These are phyloP conservation scores for Phasia obesa DNA, from an alignment of 2,888 invertebrate genomes.

Conservation along the genomic window DNA sequence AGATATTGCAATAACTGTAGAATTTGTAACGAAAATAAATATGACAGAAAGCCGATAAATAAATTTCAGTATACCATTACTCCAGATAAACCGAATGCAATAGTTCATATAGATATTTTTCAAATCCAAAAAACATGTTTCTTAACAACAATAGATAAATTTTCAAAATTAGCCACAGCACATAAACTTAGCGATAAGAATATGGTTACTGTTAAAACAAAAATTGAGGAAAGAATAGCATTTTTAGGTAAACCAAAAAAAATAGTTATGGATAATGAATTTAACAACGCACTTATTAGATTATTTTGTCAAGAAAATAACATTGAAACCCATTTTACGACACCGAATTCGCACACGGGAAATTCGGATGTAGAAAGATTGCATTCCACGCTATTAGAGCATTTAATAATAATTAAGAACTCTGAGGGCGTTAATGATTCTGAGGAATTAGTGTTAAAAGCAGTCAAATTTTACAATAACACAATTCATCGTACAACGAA, in stretches of 20 bases:
- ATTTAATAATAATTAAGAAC: constrained; percentile 44
- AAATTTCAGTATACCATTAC: constrained; percentile 17
- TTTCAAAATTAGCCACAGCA: too few relatives aligned
- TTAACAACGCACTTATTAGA: constrained; percentile 61
- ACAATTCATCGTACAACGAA: constrained; percentile 58
- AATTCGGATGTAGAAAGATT: constrained; percentile 32
- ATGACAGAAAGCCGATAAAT: constrained; percentile 18
- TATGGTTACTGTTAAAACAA: constrained; percentile 54
- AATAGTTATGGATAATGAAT: constrained; percentile 65
- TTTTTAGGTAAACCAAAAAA: constrained; percentile 49
- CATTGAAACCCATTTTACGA: constrained; percentile 56
- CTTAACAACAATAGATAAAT: constrained; percentile 62
- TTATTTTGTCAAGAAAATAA: constrained; percentile 49
- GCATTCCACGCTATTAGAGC: constrained; percentile 32
- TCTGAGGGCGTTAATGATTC: constrained; percentile 32
- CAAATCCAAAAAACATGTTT: constrained; percentile 46
- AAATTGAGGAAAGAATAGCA: constrained; percentile 48
- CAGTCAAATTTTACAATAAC: constrained; percentile 64
- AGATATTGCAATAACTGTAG: constrained; percentile 16
- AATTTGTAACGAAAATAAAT: constrained; percentile 10
- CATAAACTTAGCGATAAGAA: constrained; percentile 59
- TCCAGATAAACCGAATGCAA: constrained; percentile 50
- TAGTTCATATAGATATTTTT: constrained; percentile 59
- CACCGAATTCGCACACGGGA: constrained; percentile 63
- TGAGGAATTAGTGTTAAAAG: constrained; percentile 59